Evolutionary conservation across 2,113 vertebrate genomes (phyloP).

Genomic region (Mohoua ochrocephala): DNA sequence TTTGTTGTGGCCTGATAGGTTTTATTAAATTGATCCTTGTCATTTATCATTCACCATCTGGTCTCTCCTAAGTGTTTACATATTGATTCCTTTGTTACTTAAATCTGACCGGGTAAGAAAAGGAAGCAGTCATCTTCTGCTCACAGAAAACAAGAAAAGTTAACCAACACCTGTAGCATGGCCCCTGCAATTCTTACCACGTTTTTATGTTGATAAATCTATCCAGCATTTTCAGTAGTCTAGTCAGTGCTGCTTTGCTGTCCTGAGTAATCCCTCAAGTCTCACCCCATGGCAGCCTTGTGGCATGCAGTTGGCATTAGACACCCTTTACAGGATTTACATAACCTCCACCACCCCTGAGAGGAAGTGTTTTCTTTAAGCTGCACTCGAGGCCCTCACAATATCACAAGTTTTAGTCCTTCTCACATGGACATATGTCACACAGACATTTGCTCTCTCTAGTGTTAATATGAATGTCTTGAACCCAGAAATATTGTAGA

Average conservation of each 20-base stretch:
- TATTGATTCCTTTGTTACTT: slow-evolving; percentile 12
- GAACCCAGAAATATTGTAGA: not conserved
- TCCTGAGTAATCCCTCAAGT: not conserved
- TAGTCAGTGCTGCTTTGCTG: not conserved
- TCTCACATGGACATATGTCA: not conserved
- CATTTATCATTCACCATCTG: not conserved
- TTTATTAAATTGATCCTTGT: not conserved
- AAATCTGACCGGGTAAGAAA: not conserved
- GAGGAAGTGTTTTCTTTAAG: not conserved
- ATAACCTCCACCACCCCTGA: not conserved
- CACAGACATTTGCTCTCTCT: not conserved
- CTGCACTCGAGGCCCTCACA: not conserved
- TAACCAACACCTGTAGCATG: not conserved
- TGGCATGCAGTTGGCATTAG: not conserved
- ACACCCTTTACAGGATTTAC: not conserved
- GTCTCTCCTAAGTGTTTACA: not conserved
- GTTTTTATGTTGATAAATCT: not conserved
- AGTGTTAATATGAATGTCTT: not conserved
- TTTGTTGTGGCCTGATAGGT: not conserved
- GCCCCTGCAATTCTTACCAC: not conserved
- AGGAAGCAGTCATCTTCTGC: not conserved
- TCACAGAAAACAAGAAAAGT: not conserved
- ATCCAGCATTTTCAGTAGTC: not conserved
- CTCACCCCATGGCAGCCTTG: not conserved
- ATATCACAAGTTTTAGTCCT: not conserved